phyloP scores from a whole-genome alignment of 35 echinoderm and acorn worm genomes.

The Nesometra sesokonis region DNA sequence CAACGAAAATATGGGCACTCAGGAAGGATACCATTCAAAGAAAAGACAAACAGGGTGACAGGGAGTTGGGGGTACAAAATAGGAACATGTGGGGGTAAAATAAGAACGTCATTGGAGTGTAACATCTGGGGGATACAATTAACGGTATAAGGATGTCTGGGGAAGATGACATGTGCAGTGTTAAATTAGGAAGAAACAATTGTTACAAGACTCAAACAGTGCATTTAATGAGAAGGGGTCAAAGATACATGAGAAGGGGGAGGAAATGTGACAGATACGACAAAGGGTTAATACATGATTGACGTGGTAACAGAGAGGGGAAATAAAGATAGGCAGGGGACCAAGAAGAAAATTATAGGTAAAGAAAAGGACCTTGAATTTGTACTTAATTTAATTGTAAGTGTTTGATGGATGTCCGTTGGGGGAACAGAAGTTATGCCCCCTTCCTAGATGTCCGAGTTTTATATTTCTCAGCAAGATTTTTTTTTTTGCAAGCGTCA shows the following conservation, averaged over 20 bases:
- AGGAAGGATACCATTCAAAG: no score
- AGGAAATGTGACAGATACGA: not conserved
- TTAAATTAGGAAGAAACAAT: not conserved
- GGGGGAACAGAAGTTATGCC: not conserved
- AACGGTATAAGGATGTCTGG: not conserved
- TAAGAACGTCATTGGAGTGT: no score
- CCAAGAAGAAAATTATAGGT: not conserved
- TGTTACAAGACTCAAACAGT: not conserved
- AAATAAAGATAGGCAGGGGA: not conserved
- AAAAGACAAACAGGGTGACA: no score
- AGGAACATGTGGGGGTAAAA: not conserved
- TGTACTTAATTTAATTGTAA: not conserved
- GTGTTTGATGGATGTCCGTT: not conserved
- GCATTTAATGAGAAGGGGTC: not conserved
- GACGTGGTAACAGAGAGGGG: not conserved
- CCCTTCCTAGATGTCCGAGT: not conserved
- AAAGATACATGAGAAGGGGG: not conserved
- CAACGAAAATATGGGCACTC: no score
- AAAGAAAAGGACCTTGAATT: not conserved
- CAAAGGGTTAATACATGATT: not conserved
- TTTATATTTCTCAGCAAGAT: not conserved
- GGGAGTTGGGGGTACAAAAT: not conserved
- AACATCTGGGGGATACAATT: not conserved
- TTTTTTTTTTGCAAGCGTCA: not conserved
- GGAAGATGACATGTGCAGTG: not conserved